Conservation (phyloP, 2,888 invertebrate species). For the Ceraclea dissimilis region DNA sequence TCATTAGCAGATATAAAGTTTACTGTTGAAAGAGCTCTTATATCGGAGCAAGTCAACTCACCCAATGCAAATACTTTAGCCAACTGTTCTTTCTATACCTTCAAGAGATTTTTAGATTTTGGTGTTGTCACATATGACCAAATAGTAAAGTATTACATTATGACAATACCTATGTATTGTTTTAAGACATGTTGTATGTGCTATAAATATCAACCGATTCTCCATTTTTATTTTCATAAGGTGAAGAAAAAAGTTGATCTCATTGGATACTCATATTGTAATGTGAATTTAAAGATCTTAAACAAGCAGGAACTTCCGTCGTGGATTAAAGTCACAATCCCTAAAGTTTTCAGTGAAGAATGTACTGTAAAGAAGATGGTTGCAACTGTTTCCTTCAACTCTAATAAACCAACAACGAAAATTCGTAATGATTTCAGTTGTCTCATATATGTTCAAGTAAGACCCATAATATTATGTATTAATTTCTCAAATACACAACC, state of each 20-base stretch:
- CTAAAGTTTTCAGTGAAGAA: neutral
- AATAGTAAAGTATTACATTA: too few relatives aligned
- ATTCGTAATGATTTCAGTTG: neutral
- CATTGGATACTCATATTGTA: neutral
- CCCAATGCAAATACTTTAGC: neutral
- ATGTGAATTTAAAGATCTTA: conserved; percentile 7
- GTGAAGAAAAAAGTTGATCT: neutral
- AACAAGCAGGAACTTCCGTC: conserved; percentile 4
- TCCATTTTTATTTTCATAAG: too few relatives aligned
- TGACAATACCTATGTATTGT: too few relatives aligned
- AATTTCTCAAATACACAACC: too few relatives aligned
- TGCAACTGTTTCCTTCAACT: neutral
- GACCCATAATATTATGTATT: neutral
- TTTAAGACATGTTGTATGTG: too few relatives aligned
- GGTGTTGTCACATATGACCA: neutral
- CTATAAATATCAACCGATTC: too few relatives aligned
- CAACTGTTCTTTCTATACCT: neutral
- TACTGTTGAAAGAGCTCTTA: neutral
- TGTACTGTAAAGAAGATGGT: neutral
- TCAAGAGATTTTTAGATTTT: neutral
- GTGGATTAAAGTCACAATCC: conserved; percentile 10
- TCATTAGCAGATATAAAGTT: neutral
- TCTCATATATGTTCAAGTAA: neutral
- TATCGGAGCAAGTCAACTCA: neutral
- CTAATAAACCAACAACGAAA: neutral